phyloP scores from a whole-genome alignment of 2,888 invertebrate genomes.

The Drosophila nr. perissopoda region DNA sequence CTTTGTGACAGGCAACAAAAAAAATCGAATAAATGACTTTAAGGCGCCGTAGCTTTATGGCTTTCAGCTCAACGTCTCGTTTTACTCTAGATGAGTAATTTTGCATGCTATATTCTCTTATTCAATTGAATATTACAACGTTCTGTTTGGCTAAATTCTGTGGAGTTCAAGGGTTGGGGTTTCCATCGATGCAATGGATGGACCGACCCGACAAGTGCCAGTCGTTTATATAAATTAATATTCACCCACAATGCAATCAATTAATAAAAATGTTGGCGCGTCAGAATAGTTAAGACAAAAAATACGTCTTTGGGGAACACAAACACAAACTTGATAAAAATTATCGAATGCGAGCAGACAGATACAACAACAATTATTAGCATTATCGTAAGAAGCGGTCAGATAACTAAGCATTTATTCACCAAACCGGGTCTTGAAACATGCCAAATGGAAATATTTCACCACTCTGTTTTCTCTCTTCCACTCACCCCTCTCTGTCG shows the following conservation, averaged over 20 bases:
- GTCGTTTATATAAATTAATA: slow-evolving; percentile 6
- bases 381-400: background rate
- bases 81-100: background rate
- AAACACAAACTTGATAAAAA: background rate
- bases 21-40: background rate
- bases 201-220: background rate
- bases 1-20: background rate
- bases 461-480: slow-evolving; percentile 14
- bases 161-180: slow-evolving; percentile 5
- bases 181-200: slow-evolving; percentile 1
- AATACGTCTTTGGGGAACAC: background rate
- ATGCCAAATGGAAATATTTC: slow-evolving; percentile 4
- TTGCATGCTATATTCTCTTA: background rate
- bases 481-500: background rate
- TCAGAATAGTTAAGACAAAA: background rate
- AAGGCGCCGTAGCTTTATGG: background rate
- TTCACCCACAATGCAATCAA: slow-evolving; percentile 15
- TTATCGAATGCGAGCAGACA: background rate
- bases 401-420: slow-evolving; percentile 17
- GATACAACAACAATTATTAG: background rate
- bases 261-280: slow-evolving; percentile 24
- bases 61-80: background rate
- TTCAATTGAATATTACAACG: slow-evolving; percentile 8
- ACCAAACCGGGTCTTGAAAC: slow-evolving; percentile 23
- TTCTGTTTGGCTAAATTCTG: slow-evolving; percentile 5